Evolutionary conservation across 2,888 invertebrate genomes (phyloP), one percentile per base, ranked within the genome.

Genomic region (Congeria kusceri): DNA sequence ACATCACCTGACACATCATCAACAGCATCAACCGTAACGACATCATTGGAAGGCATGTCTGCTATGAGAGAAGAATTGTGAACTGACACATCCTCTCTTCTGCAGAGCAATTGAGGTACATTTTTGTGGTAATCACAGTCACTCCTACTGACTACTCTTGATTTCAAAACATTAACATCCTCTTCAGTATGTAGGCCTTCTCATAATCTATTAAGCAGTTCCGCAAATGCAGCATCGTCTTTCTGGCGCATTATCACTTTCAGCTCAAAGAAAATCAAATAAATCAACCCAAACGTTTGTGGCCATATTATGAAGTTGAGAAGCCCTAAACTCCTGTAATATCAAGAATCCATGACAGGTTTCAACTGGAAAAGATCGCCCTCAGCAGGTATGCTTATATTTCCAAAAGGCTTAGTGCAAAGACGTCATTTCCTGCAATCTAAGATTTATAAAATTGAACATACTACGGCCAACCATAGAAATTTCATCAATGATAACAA

Each of bases 191-290:
- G 76, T 5, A 64, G 69, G 13, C 77, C 75, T 75, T 83, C 83
- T 56, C 86, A 56, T 25, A 86, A 65, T 57, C 86, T 68, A 64
- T 86, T 86, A 27, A 86, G 47, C 9, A 86, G 61, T 15, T 69
- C 15, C 25, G 84, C 86, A 84, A 78, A 86, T 25, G 56, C 47
- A 23, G 23, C n/a, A 29, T 81, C 78, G 73, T 83, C 81, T 68
- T 84, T 86, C 56, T 84, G 86, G n/a, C 86, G n/a, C 86, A 86
- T 86, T 20, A 83, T 72, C 63, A 77, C 69, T n/a, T 62, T 47
- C 44, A 85, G 44, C 28, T 84, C 79, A 84, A 63, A 85, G 49
- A 84, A 67, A 49, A 25, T 66, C 20, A 56, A 85, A 80, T 47
- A 77, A 29, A 28, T 79, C 76, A 53, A 49, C 29, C 84, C 84